Base-by-base conservation (phyloP, 37 sponge, comb jelly and placozoan genomes). In the Theonella swinhoei region DNA sequence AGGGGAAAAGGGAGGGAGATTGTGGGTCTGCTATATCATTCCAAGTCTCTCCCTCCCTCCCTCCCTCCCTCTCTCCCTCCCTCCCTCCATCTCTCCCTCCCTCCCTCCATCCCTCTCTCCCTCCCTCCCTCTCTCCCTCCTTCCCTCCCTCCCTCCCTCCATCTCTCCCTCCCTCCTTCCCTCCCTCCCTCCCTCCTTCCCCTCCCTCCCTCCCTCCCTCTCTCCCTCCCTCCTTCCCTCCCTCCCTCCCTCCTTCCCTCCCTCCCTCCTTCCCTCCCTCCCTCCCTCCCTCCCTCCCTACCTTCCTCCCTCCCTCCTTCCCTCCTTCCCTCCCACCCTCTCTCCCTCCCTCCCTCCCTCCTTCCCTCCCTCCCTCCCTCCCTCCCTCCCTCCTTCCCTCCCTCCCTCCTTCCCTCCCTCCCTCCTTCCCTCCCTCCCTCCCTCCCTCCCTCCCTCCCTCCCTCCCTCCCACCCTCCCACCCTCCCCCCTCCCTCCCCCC, bases 341-440 rank as follows among this genome's bases (percentile, higher is more conserved):
- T 29, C 70, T 69, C 33, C 36, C 70, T 69, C 70, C 4, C 70
- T 69, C 4, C 70, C 33, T 22, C 29, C 39, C 73, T 47, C 54
- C 14, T 47, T 14, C 14, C 14, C 14, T 47, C 11, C 14, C 54
- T 29, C 70, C 30, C 33, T 30, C 70, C 30, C 70, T 29, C 70
- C 30, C 4, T 33, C 33, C 33, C 29, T 47, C 54, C 4, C 70
- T 69, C 33, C 36, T 33, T 69, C 70, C 4, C 70, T 69, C 4
- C 70, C 33, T 22, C 29, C 28, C 64, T 47, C 54, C 14, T 47
- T 14, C 14, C 14, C 14, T 47, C 11, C 14, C 54, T 29, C 70
- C 30, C 33, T 30, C 70, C 30, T 33, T 29, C 70, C 30, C 4
- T 33, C 33, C 33, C 29, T 47, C 54, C 4, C 70, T 69, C 33